Conservation (phyloP, 2,797 vertebrate species). For the Pseudochirops cupreus region DNA sequence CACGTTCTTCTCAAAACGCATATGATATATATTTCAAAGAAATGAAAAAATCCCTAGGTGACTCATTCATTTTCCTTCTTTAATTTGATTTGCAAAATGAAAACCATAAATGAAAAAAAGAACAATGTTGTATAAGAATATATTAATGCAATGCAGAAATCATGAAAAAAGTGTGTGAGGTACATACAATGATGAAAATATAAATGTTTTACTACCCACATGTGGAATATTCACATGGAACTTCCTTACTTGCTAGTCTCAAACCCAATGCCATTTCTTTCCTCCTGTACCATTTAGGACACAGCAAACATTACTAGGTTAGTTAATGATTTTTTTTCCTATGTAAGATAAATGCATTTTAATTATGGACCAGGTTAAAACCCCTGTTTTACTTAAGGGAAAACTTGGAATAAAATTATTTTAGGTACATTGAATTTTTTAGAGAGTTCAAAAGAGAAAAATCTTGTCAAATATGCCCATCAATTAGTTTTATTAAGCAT, state of each 20-base stretch:
- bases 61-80: constrained; percentile 36
- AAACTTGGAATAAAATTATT: background rate
- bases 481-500: background rate
- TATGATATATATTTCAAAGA: background rate
- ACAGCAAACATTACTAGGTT: background rate
- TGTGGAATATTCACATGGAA: constrained; percentile 1
- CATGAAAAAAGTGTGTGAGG: constrained; percentile 3
- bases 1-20: constrained; percentile 26
- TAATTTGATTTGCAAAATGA: constrained; percentile 37
- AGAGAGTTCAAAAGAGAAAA: background rate
- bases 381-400: background rate
- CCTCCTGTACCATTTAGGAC: background rate
- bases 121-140: constrained; percentile 1
- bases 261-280: constrained; percentile 10
- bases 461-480: background rate
- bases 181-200: background rate
- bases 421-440: background rate
- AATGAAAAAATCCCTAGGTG: constrained; percentile 7
- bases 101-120: constrained; percentile 47
- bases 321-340: background rate
- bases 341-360: background rate
- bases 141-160: background rate
- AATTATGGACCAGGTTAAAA: background rate
- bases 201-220: constrained; percentile 6
- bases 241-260: constrained; percentile 26